Conservation (phyloP, 2,888 invertebrate species). For the Synergus itoensis region DNA sequence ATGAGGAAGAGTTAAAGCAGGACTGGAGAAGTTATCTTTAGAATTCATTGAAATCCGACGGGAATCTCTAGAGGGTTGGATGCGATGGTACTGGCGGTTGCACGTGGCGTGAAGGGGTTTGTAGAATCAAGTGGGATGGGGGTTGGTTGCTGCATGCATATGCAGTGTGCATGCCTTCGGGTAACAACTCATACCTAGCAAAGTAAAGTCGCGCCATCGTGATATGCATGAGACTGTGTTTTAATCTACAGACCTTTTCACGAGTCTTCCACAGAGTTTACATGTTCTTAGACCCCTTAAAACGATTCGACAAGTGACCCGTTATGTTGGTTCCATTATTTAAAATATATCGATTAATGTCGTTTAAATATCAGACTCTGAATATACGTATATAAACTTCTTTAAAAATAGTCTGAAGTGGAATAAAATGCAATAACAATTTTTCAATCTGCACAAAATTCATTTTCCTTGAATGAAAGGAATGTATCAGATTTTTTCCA, state of each 20-base stretch:
- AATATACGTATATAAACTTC: too few species aligned
- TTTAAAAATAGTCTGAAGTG: too few species aligned
- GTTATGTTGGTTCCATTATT: neutral
- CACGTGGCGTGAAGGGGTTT: conserved; percentile 46
- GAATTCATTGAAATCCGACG: conserved; percentile 71
- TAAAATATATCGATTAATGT: too few species aligned
- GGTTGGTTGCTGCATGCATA: conserved; percentile 69
- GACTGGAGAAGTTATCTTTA: conserved; percentile 66
- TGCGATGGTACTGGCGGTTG: conserved; percentile 44
- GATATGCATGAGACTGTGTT: conserved; percentile 70
- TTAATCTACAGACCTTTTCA: conserved; percentile 59
- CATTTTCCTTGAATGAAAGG: neutral
- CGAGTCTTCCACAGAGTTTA: conserved; percentile 46
- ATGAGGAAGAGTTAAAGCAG: conserved; percentile 42
- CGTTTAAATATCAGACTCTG: too few species aligned
- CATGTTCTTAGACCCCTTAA: conserved; percentile 27
- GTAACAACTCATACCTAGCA: conserved; percentile 72
- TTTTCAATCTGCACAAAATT: neutral
- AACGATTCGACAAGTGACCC: conserved; percentile 28
- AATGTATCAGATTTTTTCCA: neutral
- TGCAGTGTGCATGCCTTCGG: conserved; percentile 73
- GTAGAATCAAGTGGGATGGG: conserved; percentile 44
- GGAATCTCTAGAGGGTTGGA: conserved; percentile 49
- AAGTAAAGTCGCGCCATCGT: conserved; percentile 63
- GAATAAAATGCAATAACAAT: neutral